Evolutionary conservation across 2,888 invertebrate genomes (phyloP).

Genomic region (Rhingia campestris): DNA sequence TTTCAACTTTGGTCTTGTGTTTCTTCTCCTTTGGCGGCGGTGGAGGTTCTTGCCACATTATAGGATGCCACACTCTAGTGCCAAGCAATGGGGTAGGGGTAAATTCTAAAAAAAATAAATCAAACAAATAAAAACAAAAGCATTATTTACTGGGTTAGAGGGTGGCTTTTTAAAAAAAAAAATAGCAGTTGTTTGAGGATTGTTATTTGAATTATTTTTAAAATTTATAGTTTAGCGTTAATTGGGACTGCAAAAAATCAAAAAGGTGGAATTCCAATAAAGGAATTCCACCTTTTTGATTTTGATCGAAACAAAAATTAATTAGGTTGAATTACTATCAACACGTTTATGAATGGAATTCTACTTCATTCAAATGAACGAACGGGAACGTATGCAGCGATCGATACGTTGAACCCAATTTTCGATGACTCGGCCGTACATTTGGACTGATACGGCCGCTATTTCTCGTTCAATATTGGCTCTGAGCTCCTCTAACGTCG

Average conservation of each 20-base stretch:
- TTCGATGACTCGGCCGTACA: too few relatives aligned
- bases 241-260: background rate
- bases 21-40: slow-evolving; percentile 82
- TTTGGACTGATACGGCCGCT: too few relatives aligned
- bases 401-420: too few relatives aligned
- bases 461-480: too few relatives aligned
- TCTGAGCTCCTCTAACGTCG: too few relatives aligned
- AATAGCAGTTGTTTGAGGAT: background rate
- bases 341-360: too few relatives aligned
- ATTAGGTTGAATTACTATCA: too few relatives aligned
- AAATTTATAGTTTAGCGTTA: background rate
- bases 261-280: too few relatives aligned
- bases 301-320: too few relatives aligned
- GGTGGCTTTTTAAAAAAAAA: background rate
- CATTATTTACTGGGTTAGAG: slow-evolving; percentile 62
- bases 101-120: slow-evolving; percentile 82
- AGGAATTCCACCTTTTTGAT: too few relatives aligned
- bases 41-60: slow-evolving; percentile 85
- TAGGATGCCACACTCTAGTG: slow-evolving; percentile 86
- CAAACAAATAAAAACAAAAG: slow-evolving; percentile 71
- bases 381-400: too few relatives aligned
- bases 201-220: background rate
- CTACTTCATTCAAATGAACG: too few relatives aligned
- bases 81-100: slow-evolving; percentile 84
- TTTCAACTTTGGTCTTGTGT: slow-evolving; percentile 82